Evolutionary conservation across 2,797 vertebrate genomes (phyloP).

Genomic region (Cynodonichthys magdalenae): DNA sequence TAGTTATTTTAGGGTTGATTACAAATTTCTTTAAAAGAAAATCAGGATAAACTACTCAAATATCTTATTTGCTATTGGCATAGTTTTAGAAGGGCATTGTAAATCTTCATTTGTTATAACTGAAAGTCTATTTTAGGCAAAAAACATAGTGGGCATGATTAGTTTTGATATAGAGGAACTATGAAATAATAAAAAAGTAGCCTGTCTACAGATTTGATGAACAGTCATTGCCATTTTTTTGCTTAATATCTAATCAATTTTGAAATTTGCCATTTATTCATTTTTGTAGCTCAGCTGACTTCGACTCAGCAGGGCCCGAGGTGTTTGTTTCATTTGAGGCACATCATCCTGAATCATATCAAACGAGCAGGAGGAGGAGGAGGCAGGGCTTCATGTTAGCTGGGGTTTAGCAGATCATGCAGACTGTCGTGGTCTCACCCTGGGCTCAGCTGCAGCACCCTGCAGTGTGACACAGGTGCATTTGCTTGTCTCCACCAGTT

Average conservation of each 20-base stretch:
- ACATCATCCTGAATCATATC: neutral
- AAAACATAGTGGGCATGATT: neutral
- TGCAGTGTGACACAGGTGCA: slow-evolving; percentile 62
- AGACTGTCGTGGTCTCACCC: slow-evolving; percentile 20
- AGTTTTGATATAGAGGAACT: neutral
- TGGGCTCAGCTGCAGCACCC: slow-evolving; percentile 61
- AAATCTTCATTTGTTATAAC: too few relatives aligned
- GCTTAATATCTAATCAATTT: neutral
- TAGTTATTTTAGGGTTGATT: too few relatives aligned
- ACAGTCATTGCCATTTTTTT: neutral
- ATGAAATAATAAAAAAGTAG: neutral
- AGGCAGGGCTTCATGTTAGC: neutral
- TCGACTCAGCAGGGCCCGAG: neutral
- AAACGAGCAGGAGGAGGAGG: slow-evolving; percentile 4
- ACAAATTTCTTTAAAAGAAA: too few relatives aligned
- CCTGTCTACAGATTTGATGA: neutral
- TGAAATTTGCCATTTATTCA: neutral
- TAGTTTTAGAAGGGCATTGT: too few relatives aligned
- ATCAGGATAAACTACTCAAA: too few relatives aligned
- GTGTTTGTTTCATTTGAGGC: slow-evolving; percentile 1
- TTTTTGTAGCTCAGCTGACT: neutral
- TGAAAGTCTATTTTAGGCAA: too few relatives aligned
- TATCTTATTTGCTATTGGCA: too few relatives aligned
- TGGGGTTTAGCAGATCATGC: slow-evolving; percentile 8
- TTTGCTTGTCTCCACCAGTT: slow-evolving; percentile 59